Evolutionary conservation across 2,888 invertebrate genomes (phyloP), one percentile per base, ranked within the genome.

Genomic region (Polyploca ridens): DNA sequence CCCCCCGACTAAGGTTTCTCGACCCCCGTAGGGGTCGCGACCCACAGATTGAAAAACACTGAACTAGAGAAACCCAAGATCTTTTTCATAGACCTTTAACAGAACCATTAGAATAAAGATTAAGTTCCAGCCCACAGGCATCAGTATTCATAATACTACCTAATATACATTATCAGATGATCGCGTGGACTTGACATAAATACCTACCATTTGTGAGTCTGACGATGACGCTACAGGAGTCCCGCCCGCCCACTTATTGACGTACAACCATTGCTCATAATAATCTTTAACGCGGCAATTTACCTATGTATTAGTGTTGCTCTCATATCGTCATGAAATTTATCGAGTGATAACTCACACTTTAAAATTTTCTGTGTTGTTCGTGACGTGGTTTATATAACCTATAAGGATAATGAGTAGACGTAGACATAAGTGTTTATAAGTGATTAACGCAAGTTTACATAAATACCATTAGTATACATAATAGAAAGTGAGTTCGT

Each of bases 201-300:
- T 82, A 78, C 72, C 66, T 82, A 78, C 72, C 66, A 71, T 80
- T 81, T 79, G 81, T 74, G 84, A 74, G 71, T 69, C 54, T 69
- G 69, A 77, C 73, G 70, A 75, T 77, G 70, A 73, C 71, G 72
- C 71, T 69, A 70, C 71, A 70, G 70, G 67, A 69, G 71, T 68
- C 72, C 74, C 66, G 66, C 64, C 75, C 82, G 82, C 86, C 84
- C 78, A 83, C 84, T 72, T 73, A 77, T 73, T 82, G 83, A 84
- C 78, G 80, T 79, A 75, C 70, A 62, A 63, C 64, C 66, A 64
- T 63, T 64, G 72, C 70, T 75, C 49, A 27, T 63, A 66, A 69
- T 64, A 66, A 69, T 73, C 71, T 68, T 61, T 68, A 64, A 63
- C 27, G 49, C 44, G 63, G 59, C 35, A 62, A 61, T 61, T 41